These are phyloP conservation scores for Cephalopholis sonnerati DNA, from an alignment of 2,113 vertebrate genomes.

Conservation along the genomic window DNA sequence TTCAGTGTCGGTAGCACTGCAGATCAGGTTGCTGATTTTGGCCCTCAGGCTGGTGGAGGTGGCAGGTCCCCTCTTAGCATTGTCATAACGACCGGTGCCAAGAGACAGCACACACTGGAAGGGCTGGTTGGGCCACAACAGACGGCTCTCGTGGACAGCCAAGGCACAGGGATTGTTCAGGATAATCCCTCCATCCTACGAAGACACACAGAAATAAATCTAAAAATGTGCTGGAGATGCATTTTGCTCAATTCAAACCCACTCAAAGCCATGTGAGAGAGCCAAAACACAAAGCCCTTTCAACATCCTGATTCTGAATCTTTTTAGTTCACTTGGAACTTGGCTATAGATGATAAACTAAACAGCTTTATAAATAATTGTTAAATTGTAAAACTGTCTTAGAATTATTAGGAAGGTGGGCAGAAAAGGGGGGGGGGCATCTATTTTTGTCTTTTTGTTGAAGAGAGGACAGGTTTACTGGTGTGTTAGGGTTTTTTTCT, in stretches of 20 bases:
- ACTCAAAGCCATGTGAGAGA: neutral
- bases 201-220: slow-evolving; percentile 27
- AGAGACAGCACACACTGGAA: slow-evolving; percentile 86
- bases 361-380: slow-evolving; percentile 1
- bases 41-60: slow-evolving; percentile 83
- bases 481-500: no score
- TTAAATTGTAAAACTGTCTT: neutral
- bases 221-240: neutral
- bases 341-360: neutral
- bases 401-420: no score
- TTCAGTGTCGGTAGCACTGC: slow-evolving; percentile 86
- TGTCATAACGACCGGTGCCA: slow-evolving; percentile 84
- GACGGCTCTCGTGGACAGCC: slow-evolving; percentile 83
- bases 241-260: neutral
- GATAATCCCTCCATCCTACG: slow-evolving; percentile 83
- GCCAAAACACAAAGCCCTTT: neutral
- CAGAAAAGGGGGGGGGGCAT: no score
- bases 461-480: no score
- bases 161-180: slow-evolving; percentile 85
- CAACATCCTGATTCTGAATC: neutral
- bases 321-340: neutral
- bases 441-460: no score
- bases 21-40: slow-evolving; percentile 84
- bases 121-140: slow-evolving; percentile 82
- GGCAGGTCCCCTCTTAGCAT: slow-evolving; percentile 67